Evolutionary conservation across 1,140 invertebrate genomes (phyloP).

Genomic region (Lutraria rhynchaena): DNA sequence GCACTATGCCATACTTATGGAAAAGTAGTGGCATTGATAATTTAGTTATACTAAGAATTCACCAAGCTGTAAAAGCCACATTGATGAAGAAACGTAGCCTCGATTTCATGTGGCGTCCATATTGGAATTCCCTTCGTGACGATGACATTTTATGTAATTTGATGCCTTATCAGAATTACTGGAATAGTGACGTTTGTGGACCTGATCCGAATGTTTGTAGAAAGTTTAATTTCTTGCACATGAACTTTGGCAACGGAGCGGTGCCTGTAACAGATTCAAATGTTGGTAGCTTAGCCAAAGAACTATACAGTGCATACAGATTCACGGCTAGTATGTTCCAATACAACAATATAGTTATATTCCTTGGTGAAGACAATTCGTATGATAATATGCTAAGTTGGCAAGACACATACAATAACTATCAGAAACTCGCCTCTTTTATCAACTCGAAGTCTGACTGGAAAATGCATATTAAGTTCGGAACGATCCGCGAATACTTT

Average conservation of each 20-base stretch:
- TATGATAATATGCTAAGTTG: constrained; percentile 93
- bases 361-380: constrained; percentile 97
- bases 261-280: constrained; percentile 13
- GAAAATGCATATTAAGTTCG: constrained; percentile 93
- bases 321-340: constrained; percentile 87
- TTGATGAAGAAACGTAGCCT: constrained; percentile 89
- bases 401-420: constrained; percentile 87
- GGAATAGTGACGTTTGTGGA: constrained; percentile 93
- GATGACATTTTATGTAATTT: constrained; percentile 87
- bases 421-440: constrained; percentile 94
- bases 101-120: constrained; percentile 95
- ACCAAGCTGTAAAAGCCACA: constrained; percentile 96
- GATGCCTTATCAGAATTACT: constrained; percentile 98
- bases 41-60: constrained; percentile 94
- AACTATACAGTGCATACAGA: constrained; percentile 47
- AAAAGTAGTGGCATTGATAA: constrained; percentile 91
- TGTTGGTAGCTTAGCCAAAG: constrained; percentile 13
- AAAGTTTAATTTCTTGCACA: constrained; percentile 97
- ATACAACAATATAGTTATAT: constrained; percentile 91
- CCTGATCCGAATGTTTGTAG: constrained; percentile 90
- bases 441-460: constrained; percentile 88
- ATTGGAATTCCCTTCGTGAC: constrained; percentile 87
- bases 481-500: constrained; percentile 95
- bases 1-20: constrained; percentile 92
- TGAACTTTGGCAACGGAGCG: constrained; percentile 78